Conservation (phyloP, 2,113 vertebrate species). For the Brachyhypopomus gauderio region DNA sequence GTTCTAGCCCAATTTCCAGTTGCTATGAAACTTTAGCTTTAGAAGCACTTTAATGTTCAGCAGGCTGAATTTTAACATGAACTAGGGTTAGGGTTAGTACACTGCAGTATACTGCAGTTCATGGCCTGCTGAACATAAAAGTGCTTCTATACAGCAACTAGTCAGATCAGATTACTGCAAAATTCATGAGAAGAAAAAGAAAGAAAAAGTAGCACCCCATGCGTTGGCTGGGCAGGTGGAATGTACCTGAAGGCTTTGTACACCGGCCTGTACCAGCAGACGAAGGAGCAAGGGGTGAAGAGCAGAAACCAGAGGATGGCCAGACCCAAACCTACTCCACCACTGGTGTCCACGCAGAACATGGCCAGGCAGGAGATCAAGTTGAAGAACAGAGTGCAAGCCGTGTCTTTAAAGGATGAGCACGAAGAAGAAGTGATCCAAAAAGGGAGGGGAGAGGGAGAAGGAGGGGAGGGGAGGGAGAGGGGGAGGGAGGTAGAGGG, state of each 20-base stretch:
- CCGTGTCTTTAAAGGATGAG: constrained; percentile 72
- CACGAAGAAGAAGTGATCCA: neutral
- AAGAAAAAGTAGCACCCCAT: no score
- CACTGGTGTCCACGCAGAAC: constrained; percentile 78
- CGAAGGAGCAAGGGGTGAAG: constrained; percentile 92
- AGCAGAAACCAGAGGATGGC: constrained; percentile 92
- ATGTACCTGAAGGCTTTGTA: constrained; percentile 95
- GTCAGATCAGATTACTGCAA: no score
- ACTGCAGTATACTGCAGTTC: neutral
- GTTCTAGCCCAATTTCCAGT: no score
- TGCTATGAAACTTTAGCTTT: neutral
- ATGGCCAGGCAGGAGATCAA: constrained; percentile 84
- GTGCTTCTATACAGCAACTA: no score
- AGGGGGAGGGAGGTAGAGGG: neutral
- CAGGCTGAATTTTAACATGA: no score
- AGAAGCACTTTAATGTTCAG: no score
- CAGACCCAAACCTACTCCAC: constrained; percentile 84
- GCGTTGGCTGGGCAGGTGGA: no score
- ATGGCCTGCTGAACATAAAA: no score
- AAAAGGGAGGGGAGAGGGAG: neutral
- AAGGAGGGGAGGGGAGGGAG: neutral
- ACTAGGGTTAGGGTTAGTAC: no score
- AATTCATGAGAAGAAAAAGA: no score
- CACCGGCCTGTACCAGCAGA: constrained; percentile 95
- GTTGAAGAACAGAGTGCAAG: constrained; percentile 82